Percentiles rank a stretch among this genome's conserved stretches.
These are phyloP conservation scores for Eulemur albifrons DNA, from an alignment of 2,797 vertebrate species.

Conservation along the genomic window DNA sequence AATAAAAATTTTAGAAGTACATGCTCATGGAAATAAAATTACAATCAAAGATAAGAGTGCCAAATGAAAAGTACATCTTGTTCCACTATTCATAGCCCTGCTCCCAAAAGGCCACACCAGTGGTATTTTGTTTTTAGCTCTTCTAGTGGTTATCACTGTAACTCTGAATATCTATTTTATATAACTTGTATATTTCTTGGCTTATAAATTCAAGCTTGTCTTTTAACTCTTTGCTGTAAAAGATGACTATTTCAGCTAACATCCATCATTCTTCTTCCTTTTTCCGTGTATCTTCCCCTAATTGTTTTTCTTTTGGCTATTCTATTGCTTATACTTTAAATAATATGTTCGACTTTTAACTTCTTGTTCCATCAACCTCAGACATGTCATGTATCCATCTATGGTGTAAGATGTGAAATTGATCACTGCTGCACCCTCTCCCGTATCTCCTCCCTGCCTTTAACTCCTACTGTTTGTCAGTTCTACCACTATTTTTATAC, in stretches of 20 bases:
- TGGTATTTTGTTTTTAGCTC: neutral
- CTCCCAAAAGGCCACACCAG: neutral
- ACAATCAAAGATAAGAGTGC: neutral
- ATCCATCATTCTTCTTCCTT: neutral
- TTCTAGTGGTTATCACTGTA: neutral
- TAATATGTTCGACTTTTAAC: neutral
- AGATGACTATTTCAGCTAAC: neutral
- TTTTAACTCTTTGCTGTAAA: neutral
- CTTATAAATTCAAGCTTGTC: neutral
- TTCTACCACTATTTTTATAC: neutral
- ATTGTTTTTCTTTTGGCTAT: neutral
- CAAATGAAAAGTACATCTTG: neutral
- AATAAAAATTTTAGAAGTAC: neutral
- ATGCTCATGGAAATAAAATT: neutral
- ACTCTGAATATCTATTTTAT: neutral
- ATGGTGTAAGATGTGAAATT: neutral
- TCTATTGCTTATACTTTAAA: neutral
- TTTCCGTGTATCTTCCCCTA: neutral
- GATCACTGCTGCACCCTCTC: neutral
- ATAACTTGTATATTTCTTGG: neutral
- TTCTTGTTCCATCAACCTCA: neutral
- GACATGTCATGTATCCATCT: neutral
- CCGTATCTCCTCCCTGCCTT: neutral
- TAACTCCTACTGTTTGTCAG: neutral
- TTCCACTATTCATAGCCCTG: neutral